A percentile compares a stretch with the other conserved stretches of the same genome.
Conservation (phyloP, 2,797 vertebrate genomes). For the Pagetopsis macropterus region DNA sequence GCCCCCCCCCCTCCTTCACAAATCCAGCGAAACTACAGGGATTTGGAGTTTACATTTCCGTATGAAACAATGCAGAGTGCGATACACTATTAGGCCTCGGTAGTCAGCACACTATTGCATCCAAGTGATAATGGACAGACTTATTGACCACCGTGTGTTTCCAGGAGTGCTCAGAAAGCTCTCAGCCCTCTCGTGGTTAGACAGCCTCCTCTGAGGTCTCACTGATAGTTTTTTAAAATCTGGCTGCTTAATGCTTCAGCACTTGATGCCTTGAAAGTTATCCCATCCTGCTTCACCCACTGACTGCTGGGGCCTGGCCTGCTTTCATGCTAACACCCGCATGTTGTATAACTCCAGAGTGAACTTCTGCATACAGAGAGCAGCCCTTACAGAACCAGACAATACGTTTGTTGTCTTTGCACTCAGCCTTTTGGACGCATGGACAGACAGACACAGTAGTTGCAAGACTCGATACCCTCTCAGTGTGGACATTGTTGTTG, state of each 20-base stretch:
- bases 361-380: conserved; percentile 26
- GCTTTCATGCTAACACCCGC: conserved; percentile 30
- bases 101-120: conserved; percentile 2
- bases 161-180: conserved; percentile 38
- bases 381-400: conserved; percentile 32
- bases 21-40: background rate
- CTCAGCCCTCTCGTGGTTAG: conserved; percentile 18
- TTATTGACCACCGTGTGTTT: conserved; percentile 37
- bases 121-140: conserved; percentile 2
- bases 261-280: conserved; percentile 54
- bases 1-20: background rate
- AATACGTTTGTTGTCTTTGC: conserved; percentile 30
- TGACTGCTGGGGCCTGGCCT: conserved; percentile 31
- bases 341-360: conserved; percentile 27
- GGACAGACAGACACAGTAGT: conserved; percentile 34
- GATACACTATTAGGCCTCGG: conserved; percentile 1
- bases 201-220: conserved; percentile 23
- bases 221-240: conserved; percentile 10
- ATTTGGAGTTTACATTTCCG: conserved; percentile 6
- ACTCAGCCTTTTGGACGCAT: conserved; percentile 33
- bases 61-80: background rate
- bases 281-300: conserved; percentile 28
- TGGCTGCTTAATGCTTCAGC: conserved; percentile 31
- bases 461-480: conserved; percentile 48
- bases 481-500: conserved; percentile 58